These are phyloP conservation scores for Anastrepha obliqua DNA, from an alignment of 1,140 invertebrate species.

Conservation along the genomic window DNA sequence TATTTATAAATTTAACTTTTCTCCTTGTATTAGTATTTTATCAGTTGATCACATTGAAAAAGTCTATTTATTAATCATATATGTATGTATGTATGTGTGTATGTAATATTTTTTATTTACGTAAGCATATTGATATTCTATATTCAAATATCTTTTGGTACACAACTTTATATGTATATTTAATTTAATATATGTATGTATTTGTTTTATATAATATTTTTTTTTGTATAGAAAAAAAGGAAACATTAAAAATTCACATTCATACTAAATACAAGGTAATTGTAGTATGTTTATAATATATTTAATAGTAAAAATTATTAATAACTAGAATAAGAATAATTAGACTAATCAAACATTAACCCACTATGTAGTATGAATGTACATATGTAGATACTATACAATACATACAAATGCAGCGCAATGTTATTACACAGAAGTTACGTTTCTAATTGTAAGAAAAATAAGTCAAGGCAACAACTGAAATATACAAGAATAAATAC, in stretches of 20 bases:
- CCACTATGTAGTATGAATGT: conserved; percentile 14
- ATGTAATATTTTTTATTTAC: neutral
- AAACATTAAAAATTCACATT: neutral
- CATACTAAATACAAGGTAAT: conserved; percentile 11
- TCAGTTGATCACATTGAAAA: conserved; percentile 47
- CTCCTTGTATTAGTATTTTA: neutral
- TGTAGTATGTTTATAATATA: neutral
- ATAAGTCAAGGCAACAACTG: neutral
- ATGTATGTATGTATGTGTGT: conserved; percentile 1
- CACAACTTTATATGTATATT: neutral
- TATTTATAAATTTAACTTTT: neutral
- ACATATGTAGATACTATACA: conserved; percentile 6
- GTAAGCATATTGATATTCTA: conserved; percentile 17
- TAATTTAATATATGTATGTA: neutral
- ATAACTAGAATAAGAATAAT: conserved; percentile 19
- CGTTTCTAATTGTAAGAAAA: neutral
- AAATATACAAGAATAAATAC: neutral
- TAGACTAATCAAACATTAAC: conserved; percentile 3
- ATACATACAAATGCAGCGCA: conserved; percentile 32
- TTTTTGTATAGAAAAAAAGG: neutral
- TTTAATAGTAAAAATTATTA: neutral
- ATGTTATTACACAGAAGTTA: neutral
- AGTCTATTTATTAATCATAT: conserved; percentile 28
- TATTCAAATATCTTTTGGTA: conserved; percentile 36
- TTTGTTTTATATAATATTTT: neutral